Conservation (phyloP, 2,113 vertebrate species). For the Gymnobelideus leadbeateri region DNA sequence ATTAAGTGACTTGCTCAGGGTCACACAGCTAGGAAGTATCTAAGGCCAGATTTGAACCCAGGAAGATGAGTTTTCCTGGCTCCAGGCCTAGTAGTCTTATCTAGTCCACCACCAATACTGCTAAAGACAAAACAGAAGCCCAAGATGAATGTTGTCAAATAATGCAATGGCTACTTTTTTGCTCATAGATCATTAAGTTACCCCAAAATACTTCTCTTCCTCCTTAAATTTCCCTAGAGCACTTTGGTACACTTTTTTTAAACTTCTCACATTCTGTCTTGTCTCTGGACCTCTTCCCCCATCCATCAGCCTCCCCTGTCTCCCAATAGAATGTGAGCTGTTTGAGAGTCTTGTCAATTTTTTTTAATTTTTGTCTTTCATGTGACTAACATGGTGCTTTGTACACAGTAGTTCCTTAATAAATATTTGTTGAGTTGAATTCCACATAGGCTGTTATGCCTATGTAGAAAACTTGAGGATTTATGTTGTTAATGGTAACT, state of each 20-base stretch:
- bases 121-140: background rate
- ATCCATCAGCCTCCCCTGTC: background rate
- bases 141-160: background rate
- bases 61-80: background rate
- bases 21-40: background rate
- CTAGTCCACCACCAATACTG: background rate
- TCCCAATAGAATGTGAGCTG: background rate
- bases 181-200: background rate
- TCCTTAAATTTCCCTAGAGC: background rate
- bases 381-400: conserved; percentile 1
- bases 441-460: background rate
- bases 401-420: background rate
- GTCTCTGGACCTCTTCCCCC: background rate
- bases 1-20: too few relatives aligned
- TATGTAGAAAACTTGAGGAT: background rate
- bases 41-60: background rate
- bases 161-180: background rate
- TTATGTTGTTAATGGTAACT: background rate
- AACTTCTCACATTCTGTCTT: background rate
- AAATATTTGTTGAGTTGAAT: background rate
- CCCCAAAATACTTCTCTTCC: background rate
- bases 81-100: background rate
- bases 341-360: background rate
- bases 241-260: background rate
- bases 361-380: conserved; percentile 25